phyloP scores from a whole-genome alignment of 2,113 vertebrate species.

The Empidonax alnorum region DNA sequence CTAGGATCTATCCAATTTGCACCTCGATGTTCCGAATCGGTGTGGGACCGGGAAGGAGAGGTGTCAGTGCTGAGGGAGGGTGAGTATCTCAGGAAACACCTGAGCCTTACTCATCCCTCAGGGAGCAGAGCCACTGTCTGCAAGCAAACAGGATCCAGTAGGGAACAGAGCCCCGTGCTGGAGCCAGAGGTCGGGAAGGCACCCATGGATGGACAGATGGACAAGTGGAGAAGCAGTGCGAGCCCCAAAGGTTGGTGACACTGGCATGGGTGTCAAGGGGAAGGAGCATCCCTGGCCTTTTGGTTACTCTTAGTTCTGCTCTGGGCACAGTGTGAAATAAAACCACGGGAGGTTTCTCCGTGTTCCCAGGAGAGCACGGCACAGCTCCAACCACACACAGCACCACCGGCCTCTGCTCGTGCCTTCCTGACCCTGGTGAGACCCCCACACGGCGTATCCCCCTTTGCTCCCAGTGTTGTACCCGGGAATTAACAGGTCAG shows the following conservation, averaged over 20 bases:
- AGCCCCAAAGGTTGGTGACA: not conserved
- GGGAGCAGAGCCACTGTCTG: not conserved
- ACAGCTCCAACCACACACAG: rapidly evolving
- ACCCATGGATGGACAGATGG: not conserved
- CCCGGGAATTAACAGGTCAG: not conserved
- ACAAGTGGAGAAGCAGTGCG: not conserved
- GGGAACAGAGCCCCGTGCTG: not conserved
- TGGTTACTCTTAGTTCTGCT: not conserved
- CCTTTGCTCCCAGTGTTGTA: not conserved
- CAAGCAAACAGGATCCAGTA: not conserved
- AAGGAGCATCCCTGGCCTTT: rapidly evolving
- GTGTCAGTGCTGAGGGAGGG: not conserved
- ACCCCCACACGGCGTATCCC: not conserved
- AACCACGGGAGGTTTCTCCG: rapidly evolving
- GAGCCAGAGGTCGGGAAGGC: not conserved
- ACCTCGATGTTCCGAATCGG: not conserved
- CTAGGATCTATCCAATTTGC: rapidly evolving
- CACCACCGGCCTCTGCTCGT: not conserved
- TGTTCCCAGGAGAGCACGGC: rapidly evolving
- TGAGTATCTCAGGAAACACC: not conserved
- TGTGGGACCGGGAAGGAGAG: not conserved
- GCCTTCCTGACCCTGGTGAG: not conserved
- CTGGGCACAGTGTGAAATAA: rapidly evolving
- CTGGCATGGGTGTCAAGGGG: rapidly evolving
- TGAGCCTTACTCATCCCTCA: not conserved